A percentile compares a stretch with the other conserved stretches of the same genome.
Conservation (phyloP, 2,888 invertebrate genomes). For the Phengaris alcon region DNA sequence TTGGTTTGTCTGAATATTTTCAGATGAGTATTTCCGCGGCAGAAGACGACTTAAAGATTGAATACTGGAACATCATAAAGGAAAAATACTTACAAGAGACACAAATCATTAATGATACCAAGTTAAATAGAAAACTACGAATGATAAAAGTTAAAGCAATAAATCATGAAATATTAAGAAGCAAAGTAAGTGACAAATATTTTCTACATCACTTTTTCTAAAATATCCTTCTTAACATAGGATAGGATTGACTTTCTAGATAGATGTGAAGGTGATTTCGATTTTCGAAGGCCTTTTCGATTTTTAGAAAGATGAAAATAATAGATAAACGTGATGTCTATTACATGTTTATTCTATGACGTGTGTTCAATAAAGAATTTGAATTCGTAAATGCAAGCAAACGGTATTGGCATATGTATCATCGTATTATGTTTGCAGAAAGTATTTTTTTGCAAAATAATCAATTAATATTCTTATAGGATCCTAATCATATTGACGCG, state of each 20-base stretch:
- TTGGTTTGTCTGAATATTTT: constrained; percentile 32
- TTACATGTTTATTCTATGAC: no score
- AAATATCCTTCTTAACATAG: not conserved
- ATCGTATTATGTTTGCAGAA: not conserved
- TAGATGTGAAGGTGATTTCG: no score
- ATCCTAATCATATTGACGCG: constrained; percentile 70
- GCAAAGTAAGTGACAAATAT: constrained; percentile 52
- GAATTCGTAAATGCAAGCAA: no score
- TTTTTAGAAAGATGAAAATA: no score
- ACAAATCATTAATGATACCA: constrained; percentile 47
- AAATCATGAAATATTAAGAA: constrained; percentile 71
- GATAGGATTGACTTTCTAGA: not conserved
- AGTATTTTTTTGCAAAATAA: not conserved
- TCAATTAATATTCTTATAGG: constrained; percentile 48
- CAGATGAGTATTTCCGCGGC: constrained; percentile 66
- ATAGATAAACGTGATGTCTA: no score
- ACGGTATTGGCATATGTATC: not conserved
- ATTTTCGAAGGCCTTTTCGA: no score
- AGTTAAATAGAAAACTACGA: constrained; percentile 58
- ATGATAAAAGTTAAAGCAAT: constrained; percentile 69
- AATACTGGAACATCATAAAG: constrained; percentile 69
- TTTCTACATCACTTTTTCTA: not conserved
- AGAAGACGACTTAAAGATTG: constrained; percentile 71
- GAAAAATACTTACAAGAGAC: constrained; percentile 57
- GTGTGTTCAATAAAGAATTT: no score